Evolutionary conservation across 2,113 vertebrate species (phyloP).

Genomic region (Ammodytes marinus): DNA sequence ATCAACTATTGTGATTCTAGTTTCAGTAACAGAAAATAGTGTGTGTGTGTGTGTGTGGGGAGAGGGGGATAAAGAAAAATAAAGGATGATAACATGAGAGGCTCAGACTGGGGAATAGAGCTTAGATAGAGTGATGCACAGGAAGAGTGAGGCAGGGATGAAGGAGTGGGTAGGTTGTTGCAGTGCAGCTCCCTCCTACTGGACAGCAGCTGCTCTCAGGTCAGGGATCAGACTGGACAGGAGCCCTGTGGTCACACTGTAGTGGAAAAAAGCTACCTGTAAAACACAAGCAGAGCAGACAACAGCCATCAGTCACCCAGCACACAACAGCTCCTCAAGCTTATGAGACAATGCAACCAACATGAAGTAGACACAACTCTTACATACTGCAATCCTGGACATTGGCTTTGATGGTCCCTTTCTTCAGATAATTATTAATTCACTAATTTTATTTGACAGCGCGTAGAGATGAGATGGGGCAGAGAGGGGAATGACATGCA

Average conservation of each 20-base stretch:
- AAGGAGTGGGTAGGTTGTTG: conserved; percentile 59
- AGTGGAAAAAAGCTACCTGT: conserved; percentile 69
- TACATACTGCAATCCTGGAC: no score
- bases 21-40: conserved; percentile 12
- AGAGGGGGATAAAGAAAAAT: not conserved
- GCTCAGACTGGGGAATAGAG: not conserved
- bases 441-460: no score
- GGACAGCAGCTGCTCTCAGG: conserved; percentile 66
- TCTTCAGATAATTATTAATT: conserved; percentile 68
- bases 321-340: not conserved
- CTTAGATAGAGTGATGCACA: conserved; percentile 17
- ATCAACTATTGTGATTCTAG: conserved; percentile 19
- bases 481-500: no score
- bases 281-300: conserved; percentile 73
- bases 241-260: conserved; percentile 40
- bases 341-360: not conserved
- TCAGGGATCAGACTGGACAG: conserved; percentile 55
- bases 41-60: no score
- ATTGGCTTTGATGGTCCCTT: conserved; percentile 26
- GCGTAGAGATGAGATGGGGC: no score
- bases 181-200: conserved; percentile 51
- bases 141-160: conserved; percentile 55
- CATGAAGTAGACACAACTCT: not conserved
- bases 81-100: conserved; percentile 37
- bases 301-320: conserved; percentile 64